Evolutionary conservation across 1,140 invertebrate genomes (phyloP), one percentile per base, ranked within the genome.

Genomic region (Latrodectus geometricus): DNA sequence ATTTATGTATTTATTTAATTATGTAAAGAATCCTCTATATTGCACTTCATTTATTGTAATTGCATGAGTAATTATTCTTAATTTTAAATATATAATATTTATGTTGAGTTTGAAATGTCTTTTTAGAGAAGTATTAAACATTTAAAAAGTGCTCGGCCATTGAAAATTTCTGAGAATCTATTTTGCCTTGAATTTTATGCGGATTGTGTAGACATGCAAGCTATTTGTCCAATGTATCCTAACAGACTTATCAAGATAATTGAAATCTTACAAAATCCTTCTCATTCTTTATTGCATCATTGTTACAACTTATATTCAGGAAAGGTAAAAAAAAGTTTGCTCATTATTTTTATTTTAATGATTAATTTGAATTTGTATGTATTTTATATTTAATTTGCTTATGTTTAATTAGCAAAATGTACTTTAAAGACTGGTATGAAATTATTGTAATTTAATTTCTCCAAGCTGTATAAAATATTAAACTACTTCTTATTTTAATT

Each of bases 201-300:
- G 9, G 88, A 92, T 4, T 90, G 92, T 89, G 89, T 93, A 73
- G 91, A 92, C 77, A 89, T 92, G 8, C 91, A 91, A 81, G 89
- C 92, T 48, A 90, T 90, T 4, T 90, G 90, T 50, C 93, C 94
- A 17, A 92, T 94, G 90, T 94, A 94, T 90, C 92, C 93, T 11
- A 91, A 92, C 81, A 91, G 92, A 86, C 89, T 94, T 20, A 91
- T 91, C 14, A 89, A 89, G 69, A 81, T 91, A 49, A 89, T 91
- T 70, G 91, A 90, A 61, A 90, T 88, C 61, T 88, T 91, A n/a
- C 88, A 88, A 9, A 89, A 89, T 21, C 90, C 90, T 48, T 90
- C 91, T 23, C 89, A 89, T 49, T 90, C 90, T 78, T 88, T 92
- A 7, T 83, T 92, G n/a, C 89, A 92, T 86, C 90, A 92, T 86